phyloP scores from a whole-genome alignment of 2,888 invertebrate genomes.

The Eurytoma adleriae region DNA sequence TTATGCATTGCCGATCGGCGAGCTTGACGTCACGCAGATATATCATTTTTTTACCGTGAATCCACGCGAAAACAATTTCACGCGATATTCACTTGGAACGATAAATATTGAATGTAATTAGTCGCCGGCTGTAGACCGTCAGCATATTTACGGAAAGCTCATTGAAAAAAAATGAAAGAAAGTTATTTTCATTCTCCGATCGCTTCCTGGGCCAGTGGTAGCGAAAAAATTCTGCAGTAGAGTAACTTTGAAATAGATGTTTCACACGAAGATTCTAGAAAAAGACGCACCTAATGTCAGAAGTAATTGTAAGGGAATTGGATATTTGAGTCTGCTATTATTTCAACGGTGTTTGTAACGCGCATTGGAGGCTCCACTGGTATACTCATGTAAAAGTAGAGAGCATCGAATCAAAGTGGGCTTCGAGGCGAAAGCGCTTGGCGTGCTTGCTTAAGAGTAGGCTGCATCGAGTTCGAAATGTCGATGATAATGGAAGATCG shows the following conservation, averaged over 20 bases:
- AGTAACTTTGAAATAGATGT: too few relatives aligned
- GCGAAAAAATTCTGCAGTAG: too few relatives aligned
- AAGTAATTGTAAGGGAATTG: neutral
- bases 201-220: too few relatives aligned
- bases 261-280: too few relatives aligned
- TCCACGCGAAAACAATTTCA: neutral
- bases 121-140: too few relatives aligned
- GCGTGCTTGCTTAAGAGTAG: conserved; percentile 7
- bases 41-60: neutral
- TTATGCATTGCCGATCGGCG: neutral
- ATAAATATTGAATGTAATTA: too few relatives aligned
- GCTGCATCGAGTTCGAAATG: conserved; percentile 2
- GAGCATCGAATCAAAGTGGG: neutral
- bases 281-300: too few relatives aligned
- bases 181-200: too few relatives aligned
- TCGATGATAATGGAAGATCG: neutral
- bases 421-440: neutral
- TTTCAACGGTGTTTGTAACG: neutral
- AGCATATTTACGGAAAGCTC: too few relatives aligned
- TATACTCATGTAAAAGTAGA: neutral
- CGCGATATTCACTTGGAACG: too few relatives aligned
- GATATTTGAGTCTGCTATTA: neutral
- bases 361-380: neutral
- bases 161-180: too few relatives aligned
- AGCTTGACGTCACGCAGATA: conserved; percentile 2